Evolutionary conservation across 1,140 invertebrate genomes (phyloP), one percentile per base, ranked within the genome.

Genomic region (Lordiphosa mommai): DNA sequence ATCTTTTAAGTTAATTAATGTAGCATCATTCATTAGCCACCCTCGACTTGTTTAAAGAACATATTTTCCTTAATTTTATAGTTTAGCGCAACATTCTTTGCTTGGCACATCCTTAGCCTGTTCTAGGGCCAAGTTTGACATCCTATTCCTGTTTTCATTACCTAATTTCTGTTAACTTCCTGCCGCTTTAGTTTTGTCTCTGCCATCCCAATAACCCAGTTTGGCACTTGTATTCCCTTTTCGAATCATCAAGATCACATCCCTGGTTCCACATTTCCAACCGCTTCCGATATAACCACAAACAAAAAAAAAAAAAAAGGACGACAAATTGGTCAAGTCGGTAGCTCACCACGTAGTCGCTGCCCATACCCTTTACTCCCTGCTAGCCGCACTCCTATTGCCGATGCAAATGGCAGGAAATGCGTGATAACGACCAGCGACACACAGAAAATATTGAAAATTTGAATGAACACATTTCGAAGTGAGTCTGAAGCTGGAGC

Each of bases 391-490:
- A 33, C 16, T 17, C 29, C 17, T 53, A 65, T 48, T 74, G 60
- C 46, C 50, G 53, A 57, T 69, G 74, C 66, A 82, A 82, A 82
- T 82, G 77, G 77, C 72, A 84, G 72, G 76, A 82, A 82, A 82
- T 84, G 76, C 76, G 77, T 82, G 76, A 82, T 82, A 82, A 82
- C 76, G 71, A 82, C 76, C 57, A 66, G 41, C 52, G 61, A 50
- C 72, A 72, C 68, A 66, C 51, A 51, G 49, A 70, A 61, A 68
- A 72, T 77, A 80, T 80, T 58, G 74, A 50, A 80, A 79, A 79
- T 79, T 79, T 80, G 74, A 80, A 70, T 73, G 69, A 59, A 51
- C 34, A 29, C 44, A 59, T 72, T 33, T 41, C 57, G 43, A 38
- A 36, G 55, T 46, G 34, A 60, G 53, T 56, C 40, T 65, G 61